Base-by-base conservation (phyloP, 2,888 invertebrate species). In the Meteorus cinctellus region DNA sequence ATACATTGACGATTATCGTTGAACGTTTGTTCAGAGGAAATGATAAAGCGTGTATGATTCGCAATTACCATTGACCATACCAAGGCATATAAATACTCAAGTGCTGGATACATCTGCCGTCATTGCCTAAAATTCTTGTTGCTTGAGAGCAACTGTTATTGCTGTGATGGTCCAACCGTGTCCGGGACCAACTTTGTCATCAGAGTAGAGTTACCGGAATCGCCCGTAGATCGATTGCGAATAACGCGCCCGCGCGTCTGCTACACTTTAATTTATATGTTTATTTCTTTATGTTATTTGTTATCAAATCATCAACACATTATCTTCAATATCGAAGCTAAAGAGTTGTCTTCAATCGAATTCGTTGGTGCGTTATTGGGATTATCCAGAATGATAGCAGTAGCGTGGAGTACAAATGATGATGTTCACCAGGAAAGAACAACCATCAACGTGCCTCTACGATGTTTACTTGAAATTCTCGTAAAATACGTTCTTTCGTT, bases 141-240 rank as follows among this genome's bases (percentile, higher is more conserved):
- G 59, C 48, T 66, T 27, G 55, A 67, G 59, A 31, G 67, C 71
- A 45, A 69, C 60, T 59, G 51, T 62, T 72, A 51, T n/a, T 34
- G 36, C 19, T 60, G 51, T 36, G 62, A 63, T 63, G 63, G 72
- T 55, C 68, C 69, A 51, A 55, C 63, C 41, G 69, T 76, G 62
- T 76, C 62, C 68, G 68, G 69, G 72, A 72, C 68, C 51, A 76
- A 68, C 60, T 72, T 76, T 68, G 76, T 76, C 72, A 73, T 76
- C 67, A 55, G 55, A 68, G 68, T 72, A 68, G 70, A 75, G 63
- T 62, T 62, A 63, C 76, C 71, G 60, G 76, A 62, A 69, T 69
- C 41, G 76, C 63, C 72, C 72, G 68, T 73, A 76, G 76, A 76
- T 76, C 76, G 77, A 74, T 75, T 75, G 67, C 27, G 72, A 74